phyloP scores from a whole-genome alignment of 2,113 vertebrate genomes.

The Cyphomyrus discorhynchus region DNA sequence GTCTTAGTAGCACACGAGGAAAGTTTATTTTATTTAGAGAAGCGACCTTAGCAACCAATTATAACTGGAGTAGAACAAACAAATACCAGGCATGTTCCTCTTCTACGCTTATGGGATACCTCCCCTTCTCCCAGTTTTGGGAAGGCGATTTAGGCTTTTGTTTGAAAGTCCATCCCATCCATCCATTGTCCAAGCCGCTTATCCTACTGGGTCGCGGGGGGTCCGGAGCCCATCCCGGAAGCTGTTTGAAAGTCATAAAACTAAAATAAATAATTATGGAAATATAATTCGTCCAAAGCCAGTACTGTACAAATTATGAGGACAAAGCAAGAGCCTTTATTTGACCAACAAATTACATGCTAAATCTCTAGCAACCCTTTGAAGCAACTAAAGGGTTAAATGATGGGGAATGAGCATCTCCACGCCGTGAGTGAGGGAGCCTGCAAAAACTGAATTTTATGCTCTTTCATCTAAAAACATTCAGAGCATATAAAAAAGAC shows the following conservation, averaged over 20 bases:
- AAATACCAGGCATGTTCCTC: background rate
- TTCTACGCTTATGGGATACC: background rate
- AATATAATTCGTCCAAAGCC: background rate
- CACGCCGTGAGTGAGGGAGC: background rate
- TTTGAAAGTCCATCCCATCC: background rate
- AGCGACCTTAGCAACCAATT: background rate
- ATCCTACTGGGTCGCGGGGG: no score
- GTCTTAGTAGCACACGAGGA: background rate
- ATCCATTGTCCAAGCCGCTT: no score
- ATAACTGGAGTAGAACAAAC: background rate
- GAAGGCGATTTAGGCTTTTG: background rate
- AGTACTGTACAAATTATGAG: background rate
- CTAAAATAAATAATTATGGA: background rate
- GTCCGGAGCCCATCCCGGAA: no score
- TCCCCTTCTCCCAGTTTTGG: background rate
- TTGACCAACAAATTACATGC: background rate
- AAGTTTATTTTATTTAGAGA: background rate
- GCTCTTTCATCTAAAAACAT: constrained; percentile 5
- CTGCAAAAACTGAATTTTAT: background rate
- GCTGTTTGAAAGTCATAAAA: background rate
- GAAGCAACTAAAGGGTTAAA: background rate
- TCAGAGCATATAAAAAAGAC: background rate
- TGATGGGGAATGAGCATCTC: background rate
- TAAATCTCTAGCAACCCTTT: background rate
- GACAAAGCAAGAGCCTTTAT: background rate